Evolutionary conservation across 2,113 vertebrate genomes (phyloP).

Genomic region (Lamprotornis superbus): DNA sequence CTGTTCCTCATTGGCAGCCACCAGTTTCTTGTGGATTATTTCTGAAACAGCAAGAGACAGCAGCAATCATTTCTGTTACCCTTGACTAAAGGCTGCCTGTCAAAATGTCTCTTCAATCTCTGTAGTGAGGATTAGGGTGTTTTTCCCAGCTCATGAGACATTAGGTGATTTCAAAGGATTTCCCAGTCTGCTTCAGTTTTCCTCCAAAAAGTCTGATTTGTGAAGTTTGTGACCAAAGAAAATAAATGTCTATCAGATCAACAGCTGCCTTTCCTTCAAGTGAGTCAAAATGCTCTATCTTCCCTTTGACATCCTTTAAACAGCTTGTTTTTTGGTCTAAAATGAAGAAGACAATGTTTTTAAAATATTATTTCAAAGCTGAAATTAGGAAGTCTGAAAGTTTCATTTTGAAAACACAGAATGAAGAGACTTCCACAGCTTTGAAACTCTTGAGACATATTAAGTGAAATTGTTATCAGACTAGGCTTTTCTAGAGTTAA

Average conservation of each 20-base stretch:
- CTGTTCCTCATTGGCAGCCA: conserved; percentile 24
- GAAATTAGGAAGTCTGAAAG: background rate
- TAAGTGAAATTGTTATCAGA: background rate
- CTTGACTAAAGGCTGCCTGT: conserved; percentile 9
- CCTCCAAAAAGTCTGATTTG: background rate
- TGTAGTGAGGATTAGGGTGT: background rate
- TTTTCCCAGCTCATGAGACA: background rate
- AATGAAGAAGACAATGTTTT: background rate
- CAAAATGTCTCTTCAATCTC: background rate
- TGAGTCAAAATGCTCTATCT: background rate
- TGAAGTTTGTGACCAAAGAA: background rate
- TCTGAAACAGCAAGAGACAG: conserved; percentile 34
- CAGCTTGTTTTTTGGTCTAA: background rate
- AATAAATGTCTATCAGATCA: background rate
- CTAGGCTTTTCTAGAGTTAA: background rate
- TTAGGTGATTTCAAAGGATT: background rate
- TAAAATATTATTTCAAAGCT: background rate
- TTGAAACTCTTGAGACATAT: background rate
- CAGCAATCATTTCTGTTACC: conserved; percentile 13
- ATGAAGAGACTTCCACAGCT: background rate
- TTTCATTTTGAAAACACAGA: background rate
- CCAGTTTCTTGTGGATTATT: conserved; percentile 10
- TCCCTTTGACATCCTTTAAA: background rate
- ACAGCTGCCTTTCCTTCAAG: background rate
- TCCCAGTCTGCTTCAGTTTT: background rate